phyloP scores from a whole-genome alignment of 2,113 vertebrate species.

The Podocnemis expansa region DNA sequence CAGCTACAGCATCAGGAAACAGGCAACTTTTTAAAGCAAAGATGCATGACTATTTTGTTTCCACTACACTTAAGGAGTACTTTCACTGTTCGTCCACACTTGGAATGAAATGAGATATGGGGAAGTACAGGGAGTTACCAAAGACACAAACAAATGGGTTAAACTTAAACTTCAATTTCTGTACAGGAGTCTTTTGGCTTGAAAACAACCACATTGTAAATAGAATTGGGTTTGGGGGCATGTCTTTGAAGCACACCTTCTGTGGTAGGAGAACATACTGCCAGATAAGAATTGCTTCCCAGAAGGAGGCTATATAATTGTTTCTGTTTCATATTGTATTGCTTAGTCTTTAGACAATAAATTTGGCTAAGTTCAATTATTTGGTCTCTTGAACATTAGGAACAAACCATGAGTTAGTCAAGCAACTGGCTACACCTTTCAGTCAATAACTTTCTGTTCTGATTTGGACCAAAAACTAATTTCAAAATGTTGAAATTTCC shows the following conservation, averaged over 20 bases:
- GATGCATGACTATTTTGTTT: neutral
- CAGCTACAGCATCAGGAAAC: neutral
- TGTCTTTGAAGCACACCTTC: neutral
- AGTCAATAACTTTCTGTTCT: neutral
- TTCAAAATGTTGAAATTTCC: neutral
- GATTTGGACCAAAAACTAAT: accelerated
- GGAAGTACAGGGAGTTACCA: neutral
- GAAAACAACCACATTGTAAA: neutral
- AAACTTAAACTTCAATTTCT: neutral
- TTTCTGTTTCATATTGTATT: neutral
- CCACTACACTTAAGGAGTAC: neutral
- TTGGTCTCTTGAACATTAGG: neutral
- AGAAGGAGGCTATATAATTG: neutral
- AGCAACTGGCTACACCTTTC: neutral
- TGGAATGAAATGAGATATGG: neutral
- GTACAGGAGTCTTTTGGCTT: neutral
- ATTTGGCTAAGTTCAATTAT: neutral
- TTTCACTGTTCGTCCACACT: neutral
- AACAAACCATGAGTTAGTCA: neutral
- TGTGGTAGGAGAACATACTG: neutral
- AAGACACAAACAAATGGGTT: neutral
- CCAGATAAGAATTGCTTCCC: neutral
- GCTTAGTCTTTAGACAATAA: neutral
- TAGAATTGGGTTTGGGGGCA: neutral
- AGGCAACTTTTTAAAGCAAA: neutral